Base-by-base conservation (phyloP, 2,797 vertebrate species). In the Potorous gilbertii region DNA sequence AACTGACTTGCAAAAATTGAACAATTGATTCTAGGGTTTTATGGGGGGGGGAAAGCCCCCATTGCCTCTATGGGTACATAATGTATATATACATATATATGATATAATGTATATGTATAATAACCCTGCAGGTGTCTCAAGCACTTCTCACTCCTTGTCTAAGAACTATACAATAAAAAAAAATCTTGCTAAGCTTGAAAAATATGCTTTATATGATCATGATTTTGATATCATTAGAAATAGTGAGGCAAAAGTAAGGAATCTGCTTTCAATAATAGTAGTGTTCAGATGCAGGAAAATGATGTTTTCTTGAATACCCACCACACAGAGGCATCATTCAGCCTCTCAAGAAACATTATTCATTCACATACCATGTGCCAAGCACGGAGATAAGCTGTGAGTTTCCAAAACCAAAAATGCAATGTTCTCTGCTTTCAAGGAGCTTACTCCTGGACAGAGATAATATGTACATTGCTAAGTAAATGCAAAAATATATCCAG, bases 301-400 rank as follows among this genome's bases (percentile, higher is more conserved):
- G 52, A 54, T 90, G 29, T 90, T 13, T 34, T 90, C 54, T 54
- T 46, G 16, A n/a, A 55, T 55, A 13, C 0, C 14, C 34, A 66
- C 6, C 2, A 40, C 55, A 0, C 0, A 1, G 92, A 14, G 59
- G 40, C n/a, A 0, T 74, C 62, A 40, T 74, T 46, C 74, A 81
- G 46, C 46, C n/a, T 46, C 21, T 81, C n/a, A 81, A 46, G 40
- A 81, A 46, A 54, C 92, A 95, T 93, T 93, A 96, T 29, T 54
- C 18, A 90, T 95, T 93, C 93, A 94, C 50, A 3, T 10, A 0
- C 0, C 54, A 59, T 28, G 2, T 87, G 52, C 93, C 89, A 0
- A 95, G 94, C 50, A 0, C 90, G 74, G 4, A 46, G 0, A 52
- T 59, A 31, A 54, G 28, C 18, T 90, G 90, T 54, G 50, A 54